A percentile compares a stretch with the other conserved stretches of the same genome.
Evolutionary conservation across 2,888 invertebrate genomes (phyloP).

Genomic region (Mystacides longicornis): DNA sequence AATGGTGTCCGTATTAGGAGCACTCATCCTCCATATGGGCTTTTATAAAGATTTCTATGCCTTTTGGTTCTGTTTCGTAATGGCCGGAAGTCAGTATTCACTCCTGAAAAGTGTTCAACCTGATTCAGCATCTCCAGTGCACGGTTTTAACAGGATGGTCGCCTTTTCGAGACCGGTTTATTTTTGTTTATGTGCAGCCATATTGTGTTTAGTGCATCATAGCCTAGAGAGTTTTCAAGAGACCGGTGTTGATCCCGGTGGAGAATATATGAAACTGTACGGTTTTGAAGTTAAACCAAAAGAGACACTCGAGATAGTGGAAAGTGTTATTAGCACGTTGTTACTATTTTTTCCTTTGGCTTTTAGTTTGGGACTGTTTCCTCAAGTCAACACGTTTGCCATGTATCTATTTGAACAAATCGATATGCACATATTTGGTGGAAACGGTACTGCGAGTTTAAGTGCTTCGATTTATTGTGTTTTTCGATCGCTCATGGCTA

Average conservation of each 20-base stretch:
- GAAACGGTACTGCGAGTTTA: conserved; percentile 80
- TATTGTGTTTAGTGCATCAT: conserved; percentile 44
- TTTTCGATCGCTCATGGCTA: conserved; percentile 69
- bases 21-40: conserved; percentile 70
- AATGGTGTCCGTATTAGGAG: conserved; percentile 78
- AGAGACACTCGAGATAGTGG: conserved; percentile 56
- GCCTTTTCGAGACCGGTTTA: conserved; percentile 92
- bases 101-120: conserved; percentile 96
- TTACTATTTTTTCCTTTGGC: conserved; percentile 87
- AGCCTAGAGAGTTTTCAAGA: conserved; percentile 35
- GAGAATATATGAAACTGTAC: conserved; percentile 37
- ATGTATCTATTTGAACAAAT: conserved; percentile 96
- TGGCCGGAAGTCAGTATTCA: conserved; percentile 96
- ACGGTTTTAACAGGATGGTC: conserved; percentile 93
- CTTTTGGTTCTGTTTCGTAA: conserved; percentile 94
- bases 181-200: conserved; percentile 71
- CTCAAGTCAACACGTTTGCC: conserved; percentile 93
- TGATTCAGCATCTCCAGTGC: conserved; percentile 96
- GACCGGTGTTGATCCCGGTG: conserved; percentile 31
- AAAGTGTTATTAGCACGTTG: conserved; percentile 71
- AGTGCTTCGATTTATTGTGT: conserved; percentile 78
- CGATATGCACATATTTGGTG: conserved; percentile 85
- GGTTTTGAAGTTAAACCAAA: conserved; percentile 45
- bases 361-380: conserved; percentile 92
- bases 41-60: conserved; percentile 90